A percentile compares a stretch with the other conserved stretches of the same genome.
phyloP scores from a whole-genome alignment of 2,797 vertebrate species.

The Myotis findleyi region DNA sequence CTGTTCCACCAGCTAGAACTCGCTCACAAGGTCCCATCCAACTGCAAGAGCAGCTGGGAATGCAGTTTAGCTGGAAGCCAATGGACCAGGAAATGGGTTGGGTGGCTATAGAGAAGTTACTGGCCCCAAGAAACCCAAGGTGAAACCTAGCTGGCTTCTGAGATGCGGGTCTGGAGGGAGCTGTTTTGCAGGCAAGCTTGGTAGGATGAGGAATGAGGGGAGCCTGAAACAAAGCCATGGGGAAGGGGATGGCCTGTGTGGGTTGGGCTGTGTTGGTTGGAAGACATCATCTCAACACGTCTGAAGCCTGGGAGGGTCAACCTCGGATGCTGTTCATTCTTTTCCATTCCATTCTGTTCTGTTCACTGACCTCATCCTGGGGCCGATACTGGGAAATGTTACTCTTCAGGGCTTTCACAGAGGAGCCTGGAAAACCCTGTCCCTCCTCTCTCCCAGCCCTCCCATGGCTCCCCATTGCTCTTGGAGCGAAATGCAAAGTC shows the following conservation, averaged over 20 bases:
- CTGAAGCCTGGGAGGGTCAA: neutral
- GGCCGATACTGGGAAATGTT: neutral
- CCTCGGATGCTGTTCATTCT: neutral
- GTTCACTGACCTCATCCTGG: neutral
- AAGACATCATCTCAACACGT: neutral
- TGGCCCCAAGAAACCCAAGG: neutral
- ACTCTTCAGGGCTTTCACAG: neutral
- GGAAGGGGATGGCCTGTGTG: neutral
- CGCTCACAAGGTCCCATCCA: neutral
- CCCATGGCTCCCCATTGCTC: neutral
- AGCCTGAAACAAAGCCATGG: neutral
- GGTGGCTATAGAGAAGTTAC: neutral
- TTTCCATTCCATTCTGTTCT: neutral
- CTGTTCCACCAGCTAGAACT: neutral
- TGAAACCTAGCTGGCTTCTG: neutral
- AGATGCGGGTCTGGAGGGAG: neutral
- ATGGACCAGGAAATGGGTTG: neutral
- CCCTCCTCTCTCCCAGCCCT: neutral
- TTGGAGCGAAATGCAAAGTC: neutral
- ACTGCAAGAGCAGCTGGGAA: neutral
- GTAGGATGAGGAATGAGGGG: neutral
- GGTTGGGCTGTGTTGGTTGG: neutral
- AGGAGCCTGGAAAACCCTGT: neutral
- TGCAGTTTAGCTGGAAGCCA: neutral
- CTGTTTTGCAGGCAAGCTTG: neutral